Conservation (phyloP, 2,113 vertebrate species). For the Siphamia tubifer region DNA sequence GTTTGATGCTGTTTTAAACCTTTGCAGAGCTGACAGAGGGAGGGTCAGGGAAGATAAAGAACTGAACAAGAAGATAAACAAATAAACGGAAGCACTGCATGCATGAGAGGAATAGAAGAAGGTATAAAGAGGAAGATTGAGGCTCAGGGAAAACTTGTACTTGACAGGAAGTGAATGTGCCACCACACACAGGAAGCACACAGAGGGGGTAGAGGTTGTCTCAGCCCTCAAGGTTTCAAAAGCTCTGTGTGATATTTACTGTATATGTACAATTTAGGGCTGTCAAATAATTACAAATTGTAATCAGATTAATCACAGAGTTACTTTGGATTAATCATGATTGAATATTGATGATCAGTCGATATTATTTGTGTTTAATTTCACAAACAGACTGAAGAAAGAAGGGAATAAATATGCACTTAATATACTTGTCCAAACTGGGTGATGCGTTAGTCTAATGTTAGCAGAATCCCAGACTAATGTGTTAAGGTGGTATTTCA, state of each 20-base stretch:
- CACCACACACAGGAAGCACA: constrained; percentile 57
- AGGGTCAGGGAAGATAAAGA: neutral
- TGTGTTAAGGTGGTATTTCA: too few species aligned
- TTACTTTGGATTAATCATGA: too few species aligned
- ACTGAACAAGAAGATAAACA: neutral
- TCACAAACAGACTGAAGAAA: too few species aligned
- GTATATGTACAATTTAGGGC: neutral
- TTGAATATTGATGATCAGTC: too few species aligned
- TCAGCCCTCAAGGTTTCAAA: constrained; percentile 34
- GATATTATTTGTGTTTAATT: too few species aligned
- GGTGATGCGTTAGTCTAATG: too few species aligned
- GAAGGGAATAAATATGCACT: too few species aligned
- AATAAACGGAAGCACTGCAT: neutral
- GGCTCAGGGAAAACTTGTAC: constrained; percentile 35
- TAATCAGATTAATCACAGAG: too few species aligned
- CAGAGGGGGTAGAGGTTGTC: constrained; percentile 45
- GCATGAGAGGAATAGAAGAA: neutral
- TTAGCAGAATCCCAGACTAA: too few species aligned
- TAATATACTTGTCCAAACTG: too few species aligned
- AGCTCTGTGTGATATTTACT: constrained; percentile 44
- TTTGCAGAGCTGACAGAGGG: neutral
- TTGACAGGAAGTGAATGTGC: constrained; percentile 42
- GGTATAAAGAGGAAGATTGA: neutral
- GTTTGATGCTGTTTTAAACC: neutral
- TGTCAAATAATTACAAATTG: too few species aligned